Conservation (phyloP, 2,888 invertebrate genomes). For the Keiferia lycopersicella region DNA sequence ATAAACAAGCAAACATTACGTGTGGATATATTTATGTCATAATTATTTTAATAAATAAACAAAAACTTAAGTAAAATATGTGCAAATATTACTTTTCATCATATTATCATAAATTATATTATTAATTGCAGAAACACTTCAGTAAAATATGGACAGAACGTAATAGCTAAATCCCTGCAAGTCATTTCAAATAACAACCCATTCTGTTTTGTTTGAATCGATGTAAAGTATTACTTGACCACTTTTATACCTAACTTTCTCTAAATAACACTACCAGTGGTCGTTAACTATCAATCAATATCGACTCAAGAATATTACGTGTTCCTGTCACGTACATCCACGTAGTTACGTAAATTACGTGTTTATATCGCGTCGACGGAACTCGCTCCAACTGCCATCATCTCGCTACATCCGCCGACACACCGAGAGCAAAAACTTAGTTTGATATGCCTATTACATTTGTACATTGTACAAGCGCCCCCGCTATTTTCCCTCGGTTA, state of each 20-base stretch:
- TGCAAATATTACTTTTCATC: too few relatives aligned
- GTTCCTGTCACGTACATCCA: not conserved
- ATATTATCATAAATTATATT: too few relatives aligned
- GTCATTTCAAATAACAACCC: not conserved
- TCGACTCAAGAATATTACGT: not conserved
- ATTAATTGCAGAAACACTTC: too few relatives aligned
- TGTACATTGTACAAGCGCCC: too few relatives aligned
- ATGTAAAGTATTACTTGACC: not conserved
- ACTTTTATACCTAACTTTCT: not conserved
- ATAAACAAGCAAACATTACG: too few relatives aligned
- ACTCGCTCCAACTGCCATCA: not conserved
- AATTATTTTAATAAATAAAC: too few relatives aligned
- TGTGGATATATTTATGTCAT: too few relatives aligned
- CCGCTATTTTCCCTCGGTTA: too few relatives aligned
- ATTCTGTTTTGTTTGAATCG: not conserved
- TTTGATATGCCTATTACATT: not conserved
- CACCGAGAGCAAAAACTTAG: conserved; percentile 1
- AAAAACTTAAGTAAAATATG: too few relatives aligned
- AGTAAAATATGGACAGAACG: too few relatives aligned
- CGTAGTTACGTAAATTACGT: conserved; percentile 13
- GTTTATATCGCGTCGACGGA: conserved; percentile 7
- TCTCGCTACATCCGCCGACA: not conserved
- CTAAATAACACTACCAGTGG: not conserved
- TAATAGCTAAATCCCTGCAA: too few relatives aligned
- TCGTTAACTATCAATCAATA: conserved; percentile 2